Evolutionary conservation across 2,797 vertebrate genomes (phyloP).

Genomic region (Pseudotriccus pelzelni): DNA sequence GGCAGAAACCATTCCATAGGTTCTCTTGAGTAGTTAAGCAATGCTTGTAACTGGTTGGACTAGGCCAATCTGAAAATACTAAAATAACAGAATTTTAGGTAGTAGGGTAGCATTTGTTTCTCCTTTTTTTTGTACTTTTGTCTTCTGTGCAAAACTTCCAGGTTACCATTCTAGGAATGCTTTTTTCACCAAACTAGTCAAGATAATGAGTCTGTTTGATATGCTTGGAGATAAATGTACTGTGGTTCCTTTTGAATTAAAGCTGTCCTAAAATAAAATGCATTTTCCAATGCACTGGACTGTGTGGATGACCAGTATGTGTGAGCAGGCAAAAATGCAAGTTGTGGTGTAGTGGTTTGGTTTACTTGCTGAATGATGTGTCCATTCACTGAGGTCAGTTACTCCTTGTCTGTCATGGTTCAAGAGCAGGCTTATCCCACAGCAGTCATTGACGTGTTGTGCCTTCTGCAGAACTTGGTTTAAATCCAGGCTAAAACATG

Average conservation of each 20-base stretch:
- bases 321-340: not conserved
- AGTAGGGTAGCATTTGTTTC: not conserved
- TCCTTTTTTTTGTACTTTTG: not conserved
- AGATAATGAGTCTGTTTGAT: not conserved
- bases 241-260: not conserved
- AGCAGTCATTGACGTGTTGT: not conserved
- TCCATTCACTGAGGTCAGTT: rapidly evolving
- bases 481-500: not conserved
- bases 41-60: not conserved
- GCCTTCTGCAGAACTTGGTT: not conserved
- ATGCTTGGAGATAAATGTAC: not conserved
- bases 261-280: constrained; percentile 11
- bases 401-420: not conserved
- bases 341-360: not conserved
- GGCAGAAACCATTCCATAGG: not conserved
- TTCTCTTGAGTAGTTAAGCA: not conserved
- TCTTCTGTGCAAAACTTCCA: not conserved
- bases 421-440: not conserved
- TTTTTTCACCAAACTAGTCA: not conserved
- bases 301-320: not conserved
- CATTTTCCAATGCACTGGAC: not conserved
- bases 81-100: not conserved
- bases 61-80: not conserved
- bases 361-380: too few relatives aligned
- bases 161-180: not conserved